Evolutionary conservation across 1,140 invertebrate genomes (phyloP).

Genomic region (Mizuhopecten yessoensis): DNA sequence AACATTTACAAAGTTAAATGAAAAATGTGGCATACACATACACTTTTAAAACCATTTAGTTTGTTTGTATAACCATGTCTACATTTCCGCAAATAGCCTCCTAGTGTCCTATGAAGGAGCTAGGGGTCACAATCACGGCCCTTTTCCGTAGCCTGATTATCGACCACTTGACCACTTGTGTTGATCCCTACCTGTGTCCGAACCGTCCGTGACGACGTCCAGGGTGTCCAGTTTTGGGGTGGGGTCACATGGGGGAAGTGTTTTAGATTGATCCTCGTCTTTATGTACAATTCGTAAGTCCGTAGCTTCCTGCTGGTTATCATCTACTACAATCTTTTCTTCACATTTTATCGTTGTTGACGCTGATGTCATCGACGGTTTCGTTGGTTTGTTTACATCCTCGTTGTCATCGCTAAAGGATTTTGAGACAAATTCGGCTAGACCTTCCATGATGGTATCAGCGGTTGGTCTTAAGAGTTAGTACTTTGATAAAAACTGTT

Average conservation of each 20-base stretch:
- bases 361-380: background rate
- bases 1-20: no score
- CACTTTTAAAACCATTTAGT: no score
- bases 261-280: background rate
- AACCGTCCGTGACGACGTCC: background rate
- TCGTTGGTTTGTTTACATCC: constrained; percentile 7
- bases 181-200: background rate
- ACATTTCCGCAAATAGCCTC: no score
- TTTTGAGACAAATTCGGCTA: background rate
- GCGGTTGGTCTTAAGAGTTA: background rate
- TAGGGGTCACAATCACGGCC: no score
- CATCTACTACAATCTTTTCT: background rate
- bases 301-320: background rate
- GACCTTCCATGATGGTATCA: background rate
- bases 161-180: no score
- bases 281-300: constrained; percentile 21
- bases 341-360: constrained; percentile 28
- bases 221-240: background rate
- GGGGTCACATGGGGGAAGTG: background rate
- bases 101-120: no score
- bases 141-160: no score
- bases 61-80: no score
- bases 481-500: background rate
- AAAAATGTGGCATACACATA: no score
- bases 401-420: background rate